Evolutionary conservation across 1,140 invertebrate genomes (phyloP).

Genomic region (Papilio glaucus): DNA sequence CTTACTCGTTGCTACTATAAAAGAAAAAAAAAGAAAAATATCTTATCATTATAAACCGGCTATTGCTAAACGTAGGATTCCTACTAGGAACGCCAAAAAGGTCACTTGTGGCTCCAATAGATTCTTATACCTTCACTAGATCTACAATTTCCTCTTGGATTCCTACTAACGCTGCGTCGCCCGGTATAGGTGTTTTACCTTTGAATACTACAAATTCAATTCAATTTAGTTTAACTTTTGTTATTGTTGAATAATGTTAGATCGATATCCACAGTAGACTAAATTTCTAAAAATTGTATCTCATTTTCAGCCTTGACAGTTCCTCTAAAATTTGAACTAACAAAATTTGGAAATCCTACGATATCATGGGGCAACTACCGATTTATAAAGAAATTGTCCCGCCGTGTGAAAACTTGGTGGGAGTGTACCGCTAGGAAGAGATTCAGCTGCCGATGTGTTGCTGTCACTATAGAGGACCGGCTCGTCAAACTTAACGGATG

Average conservation of each 20-base stretch:
- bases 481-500: conserved; percentile 70
- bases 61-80: too few relatives aligned
- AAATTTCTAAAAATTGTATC: conserved; percentile 20
- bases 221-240: neutral
- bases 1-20: too few relatives aligned
- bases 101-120: too few relatives aligned
- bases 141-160: too few relatives aligned
- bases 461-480: conserved; percentile 63
- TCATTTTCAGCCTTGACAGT: conserved; percentile 40
- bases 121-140: too few relatives aligned
- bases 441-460: conserved; percentile 62
- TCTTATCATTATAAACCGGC: too few relatives aligned
- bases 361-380: conserved; percentile 71
- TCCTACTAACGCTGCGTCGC: neutral
- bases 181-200: neutral
- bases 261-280: neutral
- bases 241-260: neutral
- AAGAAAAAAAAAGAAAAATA: too few relatives aligned
- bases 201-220: neutral
- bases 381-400: conserved; percentile 68
- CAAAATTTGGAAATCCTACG: conserved; percentile 68
- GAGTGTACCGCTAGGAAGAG: conserved; percentile 72
- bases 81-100: too few relatives aligned
- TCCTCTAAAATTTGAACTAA: conserved; percentile 62
- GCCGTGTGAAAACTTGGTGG: conserved; percentile 72